Evolutionary conservation across 1,140 invertebrate species (phyloP), one percentile per base, ranked within the genome.

Genomic region (Eueides isabella): DNA sequence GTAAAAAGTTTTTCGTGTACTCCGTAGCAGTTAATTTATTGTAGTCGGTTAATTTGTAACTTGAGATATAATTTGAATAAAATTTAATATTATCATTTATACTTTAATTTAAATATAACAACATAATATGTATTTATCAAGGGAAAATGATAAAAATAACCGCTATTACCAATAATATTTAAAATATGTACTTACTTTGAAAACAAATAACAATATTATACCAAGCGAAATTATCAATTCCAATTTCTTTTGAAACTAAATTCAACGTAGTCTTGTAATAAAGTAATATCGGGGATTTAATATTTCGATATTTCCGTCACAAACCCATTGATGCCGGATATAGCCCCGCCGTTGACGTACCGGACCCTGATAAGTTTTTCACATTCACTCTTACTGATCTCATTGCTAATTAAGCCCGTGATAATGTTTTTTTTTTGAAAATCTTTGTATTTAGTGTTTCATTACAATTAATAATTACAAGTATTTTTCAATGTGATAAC

Each of bases 361-460:
- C 48, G 48, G 67, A 29, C 30, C 23, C 48, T 11, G 67, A 69
- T 69, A 69, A 69, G 23, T 48, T 61, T 30, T 69, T 69, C 26
- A 31, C 28, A 30, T 48, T 41, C 16, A 7, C 19, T 61, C 35
- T 28, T 41, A 66, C 41, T 26, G 26, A 41, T 26, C 35, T 2
- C 19, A 23, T n/a, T 55, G 7, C 9, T 55, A 55, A 55, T 55
- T 55, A 55, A 55, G 7, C 12, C 6, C 9, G 11, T 11, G 19
- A 55, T n/a, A 55, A 23, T 55, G 11, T 1, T 55, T 11, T 23
- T 23, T 55, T 11, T 11, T 55, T 55, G 19, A 55, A 55, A 55
- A n/a, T n/a, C n/a, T 26, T 26, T 55, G 2, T 55, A 55, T 12
- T 9, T 5, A 14, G 9, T 38, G 3, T 38, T 38, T n/a, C n/a